Evolutionary conservation across 2,888 invertebrate species (phyloP), one percentile per base, ranked within the genome.

Genomic region (Chloroclysta siterata): DNA sequence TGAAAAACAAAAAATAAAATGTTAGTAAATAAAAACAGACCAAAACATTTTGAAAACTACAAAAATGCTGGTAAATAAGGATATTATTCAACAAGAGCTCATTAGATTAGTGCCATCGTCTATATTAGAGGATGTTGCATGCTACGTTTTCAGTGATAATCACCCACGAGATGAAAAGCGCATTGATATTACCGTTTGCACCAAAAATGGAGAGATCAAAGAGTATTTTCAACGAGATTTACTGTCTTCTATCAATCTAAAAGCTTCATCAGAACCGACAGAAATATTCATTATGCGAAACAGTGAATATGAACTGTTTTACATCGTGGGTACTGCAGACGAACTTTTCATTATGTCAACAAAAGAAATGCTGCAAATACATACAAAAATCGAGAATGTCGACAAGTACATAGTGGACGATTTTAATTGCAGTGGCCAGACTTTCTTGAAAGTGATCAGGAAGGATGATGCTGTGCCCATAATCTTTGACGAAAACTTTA

Each of bases 131-230:
- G 82, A 87, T 15, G 76, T 87, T 6, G 53, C 71, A 39, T 85
- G 89, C 76, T 92, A 84, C 66, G 80, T 79, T 1, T 84, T 90
- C 28, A 87, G 87, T 67, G 91, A 92, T 66, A 69, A 85, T 44
- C 89, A 92, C 69, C 91, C 92, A 6, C 74, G 71, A 59, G 84
- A 84, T 58, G 53, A 66, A 8, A 84, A 75, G 54, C 64, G 63
- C 11, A 74, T 88, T 61, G 92, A 93, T 72, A 69, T 93, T 54
- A 79, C 75, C 15, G 60, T 90, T 65, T 87, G 86, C 65, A 88
- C 89, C 1, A 71, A 70, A 59, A 69, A 69, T 7, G 87, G 87
- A 11, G 85, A 87, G 76, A 68, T 92, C 5, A 79, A 78, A 56
- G 92, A 92, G 68, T 87, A 81, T 75, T 86, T 76, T 51, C 76